Evolutionary conservation across 2,888 invertebrate species (phyloP).

Genomic region (Eledone cirrhosa): DNA sequence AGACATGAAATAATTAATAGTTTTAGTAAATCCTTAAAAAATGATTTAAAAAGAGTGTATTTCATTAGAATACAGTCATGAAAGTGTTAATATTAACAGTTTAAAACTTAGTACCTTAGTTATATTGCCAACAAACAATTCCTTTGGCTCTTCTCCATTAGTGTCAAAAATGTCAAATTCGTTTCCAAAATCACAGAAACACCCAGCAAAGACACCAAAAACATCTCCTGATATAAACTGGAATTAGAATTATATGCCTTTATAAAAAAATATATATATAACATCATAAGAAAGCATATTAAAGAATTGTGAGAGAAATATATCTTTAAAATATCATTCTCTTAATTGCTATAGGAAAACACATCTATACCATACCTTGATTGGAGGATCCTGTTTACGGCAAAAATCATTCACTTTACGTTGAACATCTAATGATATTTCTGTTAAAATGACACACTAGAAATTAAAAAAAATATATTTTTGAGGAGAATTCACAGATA

Average conservation of each 20-base stretch:
- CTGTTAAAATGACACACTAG: constrained; percentile 65
- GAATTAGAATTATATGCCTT: constrained; percentile 22
- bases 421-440: constrained; percentile 52
- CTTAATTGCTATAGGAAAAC: too few relatives aligned
- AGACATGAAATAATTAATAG: too few relatives aligned
- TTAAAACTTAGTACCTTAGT: constrained; percentile 55
- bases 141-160: constrained; percentile 65
- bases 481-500: not conserved
- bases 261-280: not conserved
- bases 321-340: too few relatives aligned
- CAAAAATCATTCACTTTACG: constrained; percentile 60
- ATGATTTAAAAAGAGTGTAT: too few relatives aligned
- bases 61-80: too few relatives aligned
- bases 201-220: constrained; percentile 61
- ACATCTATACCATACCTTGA: constrained; percentile 53
- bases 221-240: constrained; percentile 65
- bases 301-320: too few relatives aligned
- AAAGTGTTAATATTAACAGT: too few relatives aligned
- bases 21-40: too few relatives aligned
- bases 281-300: not conserved
- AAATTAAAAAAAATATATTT: constrained; percentile 35
- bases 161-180: constrained; percentile 63
- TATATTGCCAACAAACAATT: constrained; percentile 61
- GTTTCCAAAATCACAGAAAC: constrained; percentile 67
- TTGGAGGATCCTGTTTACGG: constrained; percentile 51